These are phyloP conservation scores for Synergus japonicus DNA, from an alignment of 2,888 invertebrate species.

Conservation along the genomic window DNA sequence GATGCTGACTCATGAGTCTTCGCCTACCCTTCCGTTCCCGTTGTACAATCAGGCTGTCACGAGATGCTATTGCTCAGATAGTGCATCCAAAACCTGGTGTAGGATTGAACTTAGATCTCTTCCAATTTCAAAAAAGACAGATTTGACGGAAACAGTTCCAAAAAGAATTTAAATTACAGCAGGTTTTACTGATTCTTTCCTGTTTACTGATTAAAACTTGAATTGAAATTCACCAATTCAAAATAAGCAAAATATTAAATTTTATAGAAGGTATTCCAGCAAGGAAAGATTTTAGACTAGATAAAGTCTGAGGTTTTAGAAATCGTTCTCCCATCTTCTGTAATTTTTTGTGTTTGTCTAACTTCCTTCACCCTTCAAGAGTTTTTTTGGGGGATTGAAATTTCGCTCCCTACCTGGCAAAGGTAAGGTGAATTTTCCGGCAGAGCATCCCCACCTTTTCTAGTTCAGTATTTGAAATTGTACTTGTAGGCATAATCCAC, in stretches of 20 bases:
- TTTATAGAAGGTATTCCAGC: not conserved
- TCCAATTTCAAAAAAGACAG: not conserved
- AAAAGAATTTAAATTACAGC: not conserved
- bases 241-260: no score
- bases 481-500: no score
- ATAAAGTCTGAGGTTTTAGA: not conserved
- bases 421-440: no score
- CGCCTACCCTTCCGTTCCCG: constrained; percentile 23
- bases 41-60: constrained; percentile 38
- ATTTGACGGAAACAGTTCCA: not conserved
- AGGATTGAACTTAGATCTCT: not conserved
- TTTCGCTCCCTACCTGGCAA: no score
- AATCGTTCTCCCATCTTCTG: no score
- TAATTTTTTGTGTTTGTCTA: no score
- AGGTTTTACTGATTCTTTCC: not conserved
- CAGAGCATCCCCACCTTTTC: no score
- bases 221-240: no score
- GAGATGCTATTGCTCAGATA: constrained; percentile 10
- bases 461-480: no score
- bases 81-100: constrained; percentile 1
- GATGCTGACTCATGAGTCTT: constrained; percentile 51
- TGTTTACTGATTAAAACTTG: no score
- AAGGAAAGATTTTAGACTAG: not conserved
- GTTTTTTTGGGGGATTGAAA: not conserved
- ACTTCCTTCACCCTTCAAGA: not conserved